Evolutionary conservation across 2,113 vertebrate genomes (phyloP), one percentile per base, ranked within the genome.

Genomic region (Chroicocephalus ridibundus): DNA sequence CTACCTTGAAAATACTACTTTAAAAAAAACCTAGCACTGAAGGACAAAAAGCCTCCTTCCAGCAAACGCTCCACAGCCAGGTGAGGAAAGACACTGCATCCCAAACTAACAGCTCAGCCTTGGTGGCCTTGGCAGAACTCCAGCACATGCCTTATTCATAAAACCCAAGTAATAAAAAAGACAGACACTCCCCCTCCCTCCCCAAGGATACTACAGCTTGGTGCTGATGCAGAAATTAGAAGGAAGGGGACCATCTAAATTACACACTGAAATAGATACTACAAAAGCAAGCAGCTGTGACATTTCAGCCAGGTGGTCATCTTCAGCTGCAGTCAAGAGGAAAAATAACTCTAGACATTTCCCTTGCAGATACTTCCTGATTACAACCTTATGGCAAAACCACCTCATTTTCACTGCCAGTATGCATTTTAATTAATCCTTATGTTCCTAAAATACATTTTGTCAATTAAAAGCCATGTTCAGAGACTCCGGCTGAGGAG

Each of bases 251-350:
- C 40, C 57, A 77, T 76, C 61, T 91, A 69, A 91, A 93, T 94
- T 72, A 95, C 74, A 94, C 22, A 32, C 80, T 70, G 61, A 82
- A 92, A 94, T 3, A 92, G 61, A 94, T 15, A 57, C 47, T 79
- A 94, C 44, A 76, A 77, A 90, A 94, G 90, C 70, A 87, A 96
- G 78, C 95, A 97, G 95, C 94, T 95, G 94, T 58, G 71, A 49
- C 74, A 70, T 58, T 72, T 95, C 94, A 95, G 95, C 89, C 94
- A 94, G 88, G 91, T 94, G 91, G 94, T 82, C 95, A 82, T 93
- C 90, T 70, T 88, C 90, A 95, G 75, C 91, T 88, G 66, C 75
- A 95, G 91, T 72, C 81, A 85, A 95, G 62, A 77, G 66, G 58
- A 51, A 94, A 94, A 86, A 79, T 31, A 95, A 88, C 52, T 84